Evolutionary conservation across 2,888 invertebrate genomes (phyloP).

Genomic region (Megamerina dolium): DNA sequence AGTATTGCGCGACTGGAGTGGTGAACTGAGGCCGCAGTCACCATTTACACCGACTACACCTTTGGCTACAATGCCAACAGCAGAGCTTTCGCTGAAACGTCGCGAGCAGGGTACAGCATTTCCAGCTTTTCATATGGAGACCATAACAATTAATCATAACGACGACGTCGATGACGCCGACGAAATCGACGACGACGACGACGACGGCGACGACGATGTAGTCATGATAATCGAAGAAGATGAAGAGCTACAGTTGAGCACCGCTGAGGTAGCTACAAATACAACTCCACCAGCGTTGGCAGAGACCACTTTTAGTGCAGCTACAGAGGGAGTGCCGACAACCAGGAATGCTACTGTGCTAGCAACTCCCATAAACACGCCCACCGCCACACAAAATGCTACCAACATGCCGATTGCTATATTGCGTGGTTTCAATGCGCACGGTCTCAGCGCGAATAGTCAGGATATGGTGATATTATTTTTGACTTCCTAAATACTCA

Average conservation of each 20-base stretch:
- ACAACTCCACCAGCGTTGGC: conserved; percentile 12
- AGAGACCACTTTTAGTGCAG: neutral
- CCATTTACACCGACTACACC: conserved; percentile 40
- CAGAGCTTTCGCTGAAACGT: conserved; percentile 23
- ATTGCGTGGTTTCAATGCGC: conserved; percentile 17
- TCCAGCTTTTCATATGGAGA: no score
- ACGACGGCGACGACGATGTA: neutral
- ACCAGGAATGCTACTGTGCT: neutral
- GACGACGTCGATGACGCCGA: conserved; percentile 2
- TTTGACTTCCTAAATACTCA: conserved; percentile 23
- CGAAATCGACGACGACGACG: conserved; percentile 4
- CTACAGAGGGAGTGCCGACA: no score
- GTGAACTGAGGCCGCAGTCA: conserved; percentile 10
- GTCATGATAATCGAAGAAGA: neutral
- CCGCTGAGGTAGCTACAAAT: conserved; percentile 13
- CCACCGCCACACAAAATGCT: neutral
- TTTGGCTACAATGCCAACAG: conserved; percentile 28
- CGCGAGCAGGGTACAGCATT: neutral
- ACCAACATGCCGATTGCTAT: conserved; percentile 22
- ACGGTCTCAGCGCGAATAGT: conserved; percentile 8
- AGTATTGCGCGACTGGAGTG: conserved; percentile 13
- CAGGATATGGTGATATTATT: conserved; percentile 26
- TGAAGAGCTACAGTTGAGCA: neutral
- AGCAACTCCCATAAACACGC: neutral
- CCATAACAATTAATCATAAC: neutral